A percentile compares a stretch with the other conserved stretches of the same genome.
These are phyloP conservation scores for Salticus scenicus DNA, from an alignment of 2,888 invertebrate genomes.

Conservation along the genomic window DNA sequence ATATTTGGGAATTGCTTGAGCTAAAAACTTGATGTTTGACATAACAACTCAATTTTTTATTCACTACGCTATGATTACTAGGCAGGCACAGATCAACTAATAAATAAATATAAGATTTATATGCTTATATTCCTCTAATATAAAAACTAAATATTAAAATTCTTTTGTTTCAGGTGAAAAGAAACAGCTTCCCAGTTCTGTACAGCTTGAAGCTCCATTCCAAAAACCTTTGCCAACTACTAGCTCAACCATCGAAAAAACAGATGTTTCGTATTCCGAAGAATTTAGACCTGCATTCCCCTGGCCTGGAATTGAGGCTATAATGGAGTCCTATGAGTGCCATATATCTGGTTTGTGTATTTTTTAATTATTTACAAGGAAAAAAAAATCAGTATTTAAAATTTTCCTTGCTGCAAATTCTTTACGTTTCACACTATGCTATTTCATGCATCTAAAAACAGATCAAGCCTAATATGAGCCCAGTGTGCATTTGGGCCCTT, in stretches of 20 bases:
- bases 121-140: too few species aligned
- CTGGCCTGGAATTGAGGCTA: constrained; percentile 76
- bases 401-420: background rate
- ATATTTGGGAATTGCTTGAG: too few species aligned
- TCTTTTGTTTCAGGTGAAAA: constrained; percentile 20
- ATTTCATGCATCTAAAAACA: too few species aligned
- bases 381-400: background rate
- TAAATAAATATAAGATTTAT: too few species aligned
- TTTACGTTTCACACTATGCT: too few species aligned
- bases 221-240: constrained; percentile 19
- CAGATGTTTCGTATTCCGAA: constrained; percentile 29
- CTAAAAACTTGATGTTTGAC: too few species aligned
- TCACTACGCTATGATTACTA: too few species aligned
- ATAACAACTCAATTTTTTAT: too few species aligned
- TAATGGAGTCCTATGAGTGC: constrained; percentile 76
- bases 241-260: constrained; percentile 20
- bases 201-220: constrained; percentile 37
- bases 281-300: constrained; percentile 16
- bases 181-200: constrained; percentile 27
- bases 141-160: too few species aligned
- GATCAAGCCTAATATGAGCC: too few species aligned
- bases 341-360: constrained; percentile 72
- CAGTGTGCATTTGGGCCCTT: too few species aligned
- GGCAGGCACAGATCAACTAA: too few species aligned
- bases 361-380: background rate